A percentile compares a stretch with the other conserved stretches of the same genome.
phyloP scores from a whole-genome alignment of 2,888 invertebrate genomes.

The Eupithecia exiguata region DNA sequence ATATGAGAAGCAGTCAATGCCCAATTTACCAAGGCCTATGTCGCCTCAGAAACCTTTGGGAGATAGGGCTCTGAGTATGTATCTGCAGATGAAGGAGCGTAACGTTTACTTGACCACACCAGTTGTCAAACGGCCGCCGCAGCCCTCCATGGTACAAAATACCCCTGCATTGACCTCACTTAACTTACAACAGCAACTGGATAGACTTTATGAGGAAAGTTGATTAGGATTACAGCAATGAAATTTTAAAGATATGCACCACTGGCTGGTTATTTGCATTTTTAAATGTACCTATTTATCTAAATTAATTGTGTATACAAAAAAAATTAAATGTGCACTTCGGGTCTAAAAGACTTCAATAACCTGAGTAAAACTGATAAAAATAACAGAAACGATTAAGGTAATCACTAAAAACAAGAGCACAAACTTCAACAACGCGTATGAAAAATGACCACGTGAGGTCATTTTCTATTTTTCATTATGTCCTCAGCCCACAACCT shows the following conservation, averaged over 20 bases:
- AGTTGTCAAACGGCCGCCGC: conserved; percentile 50
- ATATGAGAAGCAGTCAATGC: conserved; percentile 62
- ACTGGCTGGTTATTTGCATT: conserved; percentile 44
- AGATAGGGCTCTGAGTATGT: conserved; percentile 64
- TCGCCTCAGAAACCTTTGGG: conserved; percentile 61
- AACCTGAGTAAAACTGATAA: too few relatives aligned
- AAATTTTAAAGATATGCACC: conserved; percentile 27
- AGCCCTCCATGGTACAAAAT: conserved; percentile 48
- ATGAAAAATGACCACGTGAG: too few relatives aligned
- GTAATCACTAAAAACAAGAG: neutral
- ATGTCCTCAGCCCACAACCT: too few relatives aligned
- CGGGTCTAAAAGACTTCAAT: neutral
- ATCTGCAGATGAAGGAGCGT: conserved; percentile 72
- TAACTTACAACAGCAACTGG: conserved; percentile 72
- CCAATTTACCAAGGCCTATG: conserved; percentile 57
- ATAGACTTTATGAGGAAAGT: conserved; percentile 67
- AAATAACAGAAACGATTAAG: neutral
- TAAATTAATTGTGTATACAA: neutral
- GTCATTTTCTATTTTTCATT: too few relatives aligned
- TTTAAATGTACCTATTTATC: neutral
- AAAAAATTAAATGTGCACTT: too few relatives aligned
- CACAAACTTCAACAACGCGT: too few relatives aligned
- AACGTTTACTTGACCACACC: conserved; percentile 75
- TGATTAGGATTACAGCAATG: conserved; percentile 38
- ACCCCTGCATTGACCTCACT: conserved; percentile 71